A percentile compares a stretch with the other conserved stretches of the same genome.
Evolutionary conservation across 2,797 vertebrate species (phyloP).

Genomic region (Paramormyrops hopkinsi): DNA sequence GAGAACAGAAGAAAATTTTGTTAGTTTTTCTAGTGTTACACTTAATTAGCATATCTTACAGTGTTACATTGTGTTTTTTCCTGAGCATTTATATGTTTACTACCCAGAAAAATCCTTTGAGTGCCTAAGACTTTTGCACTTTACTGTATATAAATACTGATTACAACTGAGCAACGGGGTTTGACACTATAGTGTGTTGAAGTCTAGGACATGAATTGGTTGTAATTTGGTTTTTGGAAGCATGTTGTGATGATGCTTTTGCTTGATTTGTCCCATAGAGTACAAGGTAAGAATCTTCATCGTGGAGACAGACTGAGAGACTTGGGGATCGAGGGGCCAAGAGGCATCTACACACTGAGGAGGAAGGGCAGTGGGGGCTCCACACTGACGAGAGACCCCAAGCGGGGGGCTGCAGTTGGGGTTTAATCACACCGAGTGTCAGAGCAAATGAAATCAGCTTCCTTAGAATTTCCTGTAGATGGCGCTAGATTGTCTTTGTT

Average conservation of each 20-base stretch:
- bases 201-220: background rate
- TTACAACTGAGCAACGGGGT: background rate
- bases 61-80: background rate
- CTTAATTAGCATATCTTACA: background rate
- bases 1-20: background rate
- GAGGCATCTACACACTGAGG: background rate
- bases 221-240: background rate
- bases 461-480: background rate
- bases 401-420: background rate
- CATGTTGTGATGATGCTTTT: background rate
- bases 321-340: background rate
- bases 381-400: background rate
- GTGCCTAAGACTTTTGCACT: background rate
- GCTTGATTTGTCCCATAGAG: slow-evolving; percentile 60
- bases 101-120: background rate
- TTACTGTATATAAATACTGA: background rate
- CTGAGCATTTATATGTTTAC: background rate
- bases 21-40: background rate
- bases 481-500: background rate
- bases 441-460: background rate
- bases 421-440: background rate
- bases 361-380: background rate
- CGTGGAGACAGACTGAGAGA: background rate
- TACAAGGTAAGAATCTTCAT: slow-evolving; percentile 77
- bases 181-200: background rate